Percentiles rank a stretch among this genome's conserved stretches.
phyloP scores from a whole-genome alignment of 2,888 invertebrate species.

The Nomada goodeniana region DNA sequence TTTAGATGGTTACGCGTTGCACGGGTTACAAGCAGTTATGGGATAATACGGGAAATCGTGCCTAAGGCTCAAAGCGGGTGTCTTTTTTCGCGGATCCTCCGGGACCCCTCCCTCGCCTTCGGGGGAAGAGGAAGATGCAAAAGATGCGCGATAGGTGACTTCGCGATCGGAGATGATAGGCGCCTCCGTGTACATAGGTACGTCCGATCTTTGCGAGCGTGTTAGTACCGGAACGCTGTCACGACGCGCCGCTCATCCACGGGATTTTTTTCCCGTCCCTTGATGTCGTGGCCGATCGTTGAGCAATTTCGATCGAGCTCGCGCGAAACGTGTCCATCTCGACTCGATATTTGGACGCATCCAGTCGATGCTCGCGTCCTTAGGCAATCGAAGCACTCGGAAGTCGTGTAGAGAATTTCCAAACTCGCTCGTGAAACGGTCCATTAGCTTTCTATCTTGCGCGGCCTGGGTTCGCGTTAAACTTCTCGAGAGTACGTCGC shows the following conservation, averaged over 20 bases:
- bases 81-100: conserved; percentile 51
- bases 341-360: too few relatives aligned
- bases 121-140: conserved; percentile 33
- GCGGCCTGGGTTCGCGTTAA: too few relatives aligned
- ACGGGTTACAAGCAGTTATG: too few relatives aligned
- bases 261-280: background rate
- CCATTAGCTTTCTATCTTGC: too few relatives aligned
- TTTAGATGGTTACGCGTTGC: too few relatives aligned
- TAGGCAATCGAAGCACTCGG: too few relatives aligned
- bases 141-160: conserved; percentile 71
- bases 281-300: background rate
- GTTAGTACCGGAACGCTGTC: too few relatives aligned
- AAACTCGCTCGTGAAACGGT: too few relatives aligned
- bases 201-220: conserved; percentile 21
- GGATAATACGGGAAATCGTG: conserved; percentile 63
- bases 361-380: too few relatives aligned
- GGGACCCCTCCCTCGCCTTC: background rate
- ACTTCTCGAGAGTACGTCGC: too few relatives aligned
- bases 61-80: conserved; percentile 40
- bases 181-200: conserved; percentile 24
- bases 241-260: too few relatives aligned
- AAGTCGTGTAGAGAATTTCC: too few relatives aligned
- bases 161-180: conserved; percentile 56
- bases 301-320: background rate
- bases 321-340: background rate